A percentile compares a stretch with the other conserved stretches of the same genome.
These are phyloP conservation scores for Odocoileus hemionus DNA, from an alignment of 2,113 vertebrate species.

Conservation along the genomic window DNA sequence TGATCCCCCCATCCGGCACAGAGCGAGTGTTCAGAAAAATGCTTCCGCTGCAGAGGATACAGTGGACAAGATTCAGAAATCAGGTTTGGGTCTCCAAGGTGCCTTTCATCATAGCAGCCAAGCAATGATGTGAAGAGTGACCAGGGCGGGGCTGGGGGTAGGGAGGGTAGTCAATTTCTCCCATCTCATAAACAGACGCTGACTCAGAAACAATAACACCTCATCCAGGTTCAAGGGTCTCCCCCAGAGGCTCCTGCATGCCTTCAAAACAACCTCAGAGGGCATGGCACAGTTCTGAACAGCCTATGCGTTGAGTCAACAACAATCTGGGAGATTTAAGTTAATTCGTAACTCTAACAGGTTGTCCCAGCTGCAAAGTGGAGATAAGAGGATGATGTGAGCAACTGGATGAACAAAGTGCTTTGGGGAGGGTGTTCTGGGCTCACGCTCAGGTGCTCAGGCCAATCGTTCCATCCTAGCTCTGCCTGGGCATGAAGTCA, in stretches of 20 bases:
- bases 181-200: neutral
- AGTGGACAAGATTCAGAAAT: neutral
- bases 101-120: neutral
- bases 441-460: neutral
- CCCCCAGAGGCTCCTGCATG: neutral
- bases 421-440: neutral
- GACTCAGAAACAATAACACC: neutral
- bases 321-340: neutral
- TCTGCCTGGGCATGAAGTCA: neutral
- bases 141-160: neutral
- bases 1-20: neutral
- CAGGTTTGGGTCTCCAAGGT: neutral
- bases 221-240: neutral
- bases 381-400: rapidly evolving
- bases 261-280: neutral
- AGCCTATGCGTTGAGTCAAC: neutral
- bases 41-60: neutral
- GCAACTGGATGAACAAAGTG: rapidly evolving
- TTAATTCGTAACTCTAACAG: neutral
- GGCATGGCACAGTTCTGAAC: neutral
- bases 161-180: too few species aligned
- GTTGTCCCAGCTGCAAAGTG: neutral
- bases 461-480: neutral
- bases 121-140: neutral
- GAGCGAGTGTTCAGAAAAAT: neutral